Evolutionary conservation across 2,888 invertebrate genomes (phyloP).

Genomic region (Cantharis lateralis): DNA sequence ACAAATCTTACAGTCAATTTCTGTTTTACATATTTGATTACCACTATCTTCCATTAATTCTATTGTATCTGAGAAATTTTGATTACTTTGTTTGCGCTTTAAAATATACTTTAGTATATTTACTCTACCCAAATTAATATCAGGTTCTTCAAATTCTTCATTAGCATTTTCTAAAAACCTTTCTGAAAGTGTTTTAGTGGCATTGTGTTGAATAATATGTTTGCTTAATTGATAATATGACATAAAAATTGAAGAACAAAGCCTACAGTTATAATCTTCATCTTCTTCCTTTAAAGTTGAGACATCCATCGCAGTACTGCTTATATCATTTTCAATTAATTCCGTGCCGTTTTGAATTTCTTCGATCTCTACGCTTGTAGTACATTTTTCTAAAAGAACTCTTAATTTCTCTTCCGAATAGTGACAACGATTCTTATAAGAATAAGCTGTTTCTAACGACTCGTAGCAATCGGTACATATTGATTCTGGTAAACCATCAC

Average conservation of each 20-base stretch:
- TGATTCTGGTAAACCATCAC: slow-evolving; percentile 39
- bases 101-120: neutral
- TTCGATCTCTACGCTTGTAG: neutral
- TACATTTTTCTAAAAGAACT: slow-evolving; percentile 18
- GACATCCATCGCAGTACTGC: neutral
- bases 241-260: neutral
- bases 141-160: neutral
- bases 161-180: neutral
- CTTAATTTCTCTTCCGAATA: slow-evolving; percentile 33
- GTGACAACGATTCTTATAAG: slow-evolving; percentile 39
- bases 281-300: neutral
- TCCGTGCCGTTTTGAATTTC: neutral
- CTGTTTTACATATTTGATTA: neutral
- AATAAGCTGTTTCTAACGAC: slow-evolving; percentile 33
- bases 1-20: neutral
- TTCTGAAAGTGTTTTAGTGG: neutral
- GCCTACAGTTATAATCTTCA: neutral
- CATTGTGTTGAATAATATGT: neutral
- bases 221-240: neutral
- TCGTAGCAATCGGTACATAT: slow-evolving; percentile 38
- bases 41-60: neutral
- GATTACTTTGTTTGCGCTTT: neutral
- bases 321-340: neutral
- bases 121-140: neutral
- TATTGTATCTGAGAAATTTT: neutral